Percentiles rank a stretch among this genome's conserved stretches.
Conservation (phyloP, 30 jellyfish, hydroid and myxozoan genomes). For the Aurelia sp. region DNA sequence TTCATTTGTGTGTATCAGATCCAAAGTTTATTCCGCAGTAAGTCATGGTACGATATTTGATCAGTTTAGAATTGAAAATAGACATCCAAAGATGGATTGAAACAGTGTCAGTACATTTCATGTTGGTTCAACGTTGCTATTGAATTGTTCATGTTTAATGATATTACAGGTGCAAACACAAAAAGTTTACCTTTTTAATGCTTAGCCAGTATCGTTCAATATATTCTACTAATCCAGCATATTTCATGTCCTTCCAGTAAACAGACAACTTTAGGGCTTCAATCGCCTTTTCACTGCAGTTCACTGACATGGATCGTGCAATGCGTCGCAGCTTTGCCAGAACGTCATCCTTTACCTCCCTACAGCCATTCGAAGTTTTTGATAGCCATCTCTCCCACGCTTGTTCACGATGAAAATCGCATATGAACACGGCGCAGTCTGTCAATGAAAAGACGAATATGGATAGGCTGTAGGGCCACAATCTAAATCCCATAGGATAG, state of each 20-base stretch:
- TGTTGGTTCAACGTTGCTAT: no score
- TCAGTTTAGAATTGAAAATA: no score
- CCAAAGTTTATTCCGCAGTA: no score
- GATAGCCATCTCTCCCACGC: slow-evolving; percentile 65
- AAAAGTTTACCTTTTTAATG: not conserved
- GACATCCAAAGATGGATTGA: no score
- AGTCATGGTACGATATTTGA: no score
- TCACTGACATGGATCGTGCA: slow-evolving; percentile 21
- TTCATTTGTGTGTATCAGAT: no score
- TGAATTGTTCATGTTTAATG: not conserved
- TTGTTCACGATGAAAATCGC: slow-evolving; percentile 71
- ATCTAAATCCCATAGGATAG: no score
- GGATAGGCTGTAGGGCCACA: no score
- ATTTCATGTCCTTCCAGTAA: not conserved
- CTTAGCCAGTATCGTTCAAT: slow-evolving; percentile 26
- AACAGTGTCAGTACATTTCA: no score
- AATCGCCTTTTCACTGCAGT: not conserved
- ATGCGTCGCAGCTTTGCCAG: slow-evolving; percentile 26
- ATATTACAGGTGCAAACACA: no score
- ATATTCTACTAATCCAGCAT: slow-evolving; percentile 13
- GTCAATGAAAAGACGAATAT: not conserved
- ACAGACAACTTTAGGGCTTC: not conserved
- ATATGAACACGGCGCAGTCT: slow-evolving; percentile 8
- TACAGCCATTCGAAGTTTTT: slow-evolving; percentile 1
- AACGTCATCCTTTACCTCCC: not conserved